Evolutionary conservation across 2,113 vertebrate species (phyloP).

Genomic region (Lamprotornis superbus): DNA sequence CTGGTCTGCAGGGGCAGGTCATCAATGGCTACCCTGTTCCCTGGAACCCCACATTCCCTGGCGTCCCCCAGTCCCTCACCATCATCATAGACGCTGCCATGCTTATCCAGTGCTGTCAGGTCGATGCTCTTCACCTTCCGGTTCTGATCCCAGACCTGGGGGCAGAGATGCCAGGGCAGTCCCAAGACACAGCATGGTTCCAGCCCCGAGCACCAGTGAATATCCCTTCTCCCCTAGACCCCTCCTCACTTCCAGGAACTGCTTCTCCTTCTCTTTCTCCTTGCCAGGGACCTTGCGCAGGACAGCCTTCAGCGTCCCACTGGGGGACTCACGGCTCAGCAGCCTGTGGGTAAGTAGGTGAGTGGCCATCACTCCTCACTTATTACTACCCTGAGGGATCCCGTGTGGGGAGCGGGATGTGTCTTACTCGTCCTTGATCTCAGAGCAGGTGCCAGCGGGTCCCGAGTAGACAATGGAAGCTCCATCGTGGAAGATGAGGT

Average conservation of each 20-base stretch:
- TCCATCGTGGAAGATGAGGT: conserved; percentile 92
- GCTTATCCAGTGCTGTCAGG: conserved; percentile 87
- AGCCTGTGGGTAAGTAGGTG: conserved; percentile 69
- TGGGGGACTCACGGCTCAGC: conserved; percentile 88
- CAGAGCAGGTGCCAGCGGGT: conserved; percentile 90
- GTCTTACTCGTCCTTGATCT: conserved; percentile 92
- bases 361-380: fast-evolving
- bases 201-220: fast-evolving
- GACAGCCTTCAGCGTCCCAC: conserved; percentile 89
- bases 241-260: conserved; percentile 87
- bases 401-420: fast-evolving
- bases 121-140: conserved; percentile 91
- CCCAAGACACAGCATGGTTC: fast-evolving
- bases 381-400: fast-evolving
- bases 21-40: fast-evolving
- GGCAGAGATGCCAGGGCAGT: fast-evolving
- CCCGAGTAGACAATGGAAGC: conserved; percentile 86
- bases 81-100: conserved; percentile 89
- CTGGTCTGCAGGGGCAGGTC: conserved; percentile 76
- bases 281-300: conserved; percentile 80
- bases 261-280: conserved; percentile 86
- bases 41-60: background rate
- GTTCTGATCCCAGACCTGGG: conserved; percentile 93
- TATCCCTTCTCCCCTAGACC: background rate
- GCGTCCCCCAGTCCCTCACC: conserved; percentile 67